Percentiles rank a stretch among this genome's conserved stretches.
Conservation (phyloP, 2,113 vertebrate genomes). For the Athene noctua region DNA sequence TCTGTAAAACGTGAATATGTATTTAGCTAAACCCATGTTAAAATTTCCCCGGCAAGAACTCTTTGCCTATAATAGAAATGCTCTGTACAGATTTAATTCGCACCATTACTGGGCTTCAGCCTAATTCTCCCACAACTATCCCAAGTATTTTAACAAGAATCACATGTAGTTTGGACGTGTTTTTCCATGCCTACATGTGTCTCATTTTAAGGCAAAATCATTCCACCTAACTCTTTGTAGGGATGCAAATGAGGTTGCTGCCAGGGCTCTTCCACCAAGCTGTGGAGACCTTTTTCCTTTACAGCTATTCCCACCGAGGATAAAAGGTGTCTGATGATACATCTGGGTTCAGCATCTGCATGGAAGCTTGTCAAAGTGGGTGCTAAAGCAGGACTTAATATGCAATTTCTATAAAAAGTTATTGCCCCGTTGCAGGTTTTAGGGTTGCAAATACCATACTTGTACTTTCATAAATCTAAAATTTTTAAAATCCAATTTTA, state of each 20-base stretch:
- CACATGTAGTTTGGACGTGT: neutral
- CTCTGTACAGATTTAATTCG: neutral
- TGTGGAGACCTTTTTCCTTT: neutral
- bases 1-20: neutral
- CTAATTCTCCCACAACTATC: neutral
- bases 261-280: neutral
- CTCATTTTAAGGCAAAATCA: neutral
- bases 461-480: neutral
- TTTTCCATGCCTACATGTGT: neutral
- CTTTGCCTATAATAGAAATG: neutral
- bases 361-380: neutral
- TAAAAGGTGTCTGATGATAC: neutral
- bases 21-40: neutral
- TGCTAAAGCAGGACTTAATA: accelerated
- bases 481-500: neutral
- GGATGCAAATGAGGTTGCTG: neutral
- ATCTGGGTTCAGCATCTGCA: neutral
- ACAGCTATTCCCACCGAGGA: accelerated
- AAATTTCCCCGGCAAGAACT: neutral
- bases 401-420: accelerated
- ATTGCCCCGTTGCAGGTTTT: neutral
- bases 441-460: neutral
- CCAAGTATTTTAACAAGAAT: neutral
- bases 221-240: accelerated
- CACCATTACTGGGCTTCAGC: neutral